Evolutionary conservation across 2,888 invertebrate species (phyloP).

Genomic region (Tenthredo amoena): DNA sequence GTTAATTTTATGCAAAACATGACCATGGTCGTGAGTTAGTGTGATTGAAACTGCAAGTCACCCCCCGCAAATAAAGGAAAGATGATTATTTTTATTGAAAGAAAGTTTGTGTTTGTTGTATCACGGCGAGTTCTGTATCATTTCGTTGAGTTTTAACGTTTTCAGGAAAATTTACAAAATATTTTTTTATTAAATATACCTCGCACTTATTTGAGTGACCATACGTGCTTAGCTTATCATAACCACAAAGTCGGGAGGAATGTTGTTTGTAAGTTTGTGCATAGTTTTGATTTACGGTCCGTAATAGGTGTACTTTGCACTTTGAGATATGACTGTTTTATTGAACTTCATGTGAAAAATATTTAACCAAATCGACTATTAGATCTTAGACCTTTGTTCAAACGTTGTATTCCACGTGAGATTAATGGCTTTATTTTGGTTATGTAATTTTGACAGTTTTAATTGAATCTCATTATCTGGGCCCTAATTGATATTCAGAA

Average conservation of each 20-base stretch:
- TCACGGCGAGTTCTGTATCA: neutral
- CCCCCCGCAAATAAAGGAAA: neutral
- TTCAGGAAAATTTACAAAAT: neutral
- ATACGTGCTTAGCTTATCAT: neutral
- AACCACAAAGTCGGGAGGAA: neutral
- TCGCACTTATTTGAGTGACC: neutral
- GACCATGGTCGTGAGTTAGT: neutral
- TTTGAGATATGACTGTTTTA: neutral
- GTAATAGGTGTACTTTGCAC: neutral
- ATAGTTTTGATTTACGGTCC: neutral
- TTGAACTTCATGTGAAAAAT: neutral
- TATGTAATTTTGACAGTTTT: slow-evolving; percentile 38
- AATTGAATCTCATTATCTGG: neutral
- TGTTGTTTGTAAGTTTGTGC: neutral
- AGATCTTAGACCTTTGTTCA: neutral
- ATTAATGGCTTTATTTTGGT: neutral
- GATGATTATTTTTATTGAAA: neutral
- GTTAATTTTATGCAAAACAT: neutral
- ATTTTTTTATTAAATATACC: slow-evolving; percentile 18
- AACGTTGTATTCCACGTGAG: neutral
- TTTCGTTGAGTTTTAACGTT: neutral
- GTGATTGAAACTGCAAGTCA: slow-evolving; percentile 37
- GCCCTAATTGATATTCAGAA: neutral
- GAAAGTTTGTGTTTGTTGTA: neutral
- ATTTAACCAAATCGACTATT: neutral